phyloP scores from a whole-genome alignment of 2,113 vertebrate species.

The Gulo gulo region DNA sequence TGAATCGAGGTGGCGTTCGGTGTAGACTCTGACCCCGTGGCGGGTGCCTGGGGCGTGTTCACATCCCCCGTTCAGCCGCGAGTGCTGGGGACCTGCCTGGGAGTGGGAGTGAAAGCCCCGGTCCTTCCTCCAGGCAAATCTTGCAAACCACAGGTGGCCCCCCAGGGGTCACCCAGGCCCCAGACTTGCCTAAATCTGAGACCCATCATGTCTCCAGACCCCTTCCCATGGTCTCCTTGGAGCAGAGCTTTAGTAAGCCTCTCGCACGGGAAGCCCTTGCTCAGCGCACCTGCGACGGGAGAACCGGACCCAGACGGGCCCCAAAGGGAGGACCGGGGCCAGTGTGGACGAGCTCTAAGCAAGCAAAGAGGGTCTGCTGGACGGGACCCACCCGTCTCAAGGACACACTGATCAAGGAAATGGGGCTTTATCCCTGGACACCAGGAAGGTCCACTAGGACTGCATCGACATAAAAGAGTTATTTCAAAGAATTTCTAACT shows the following conservation, averaged over 20 bases:
- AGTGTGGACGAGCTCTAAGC: rapidly evolving
- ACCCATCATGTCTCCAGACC: too few species aligned
- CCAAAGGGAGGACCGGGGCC: too few species aligned
- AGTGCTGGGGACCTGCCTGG: background rate
- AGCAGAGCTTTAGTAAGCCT: background rate
- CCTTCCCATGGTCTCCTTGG: background rate
- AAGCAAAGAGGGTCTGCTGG: background rate
- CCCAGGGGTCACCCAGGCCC: rapidly evolving
- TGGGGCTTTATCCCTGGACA: background rate
- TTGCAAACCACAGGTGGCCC: background rate
- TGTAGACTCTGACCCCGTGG: too few species aligned
- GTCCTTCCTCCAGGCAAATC: background rate
- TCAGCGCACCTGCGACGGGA: background rate
- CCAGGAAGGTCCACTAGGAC: background rate
- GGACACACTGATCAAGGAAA: background rate
- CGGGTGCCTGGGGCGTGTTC: background rate
- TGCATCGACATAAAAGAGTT: background rate
- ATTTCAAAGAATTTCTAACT: too few species aligned
- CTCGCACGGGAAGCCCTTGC: background rate
- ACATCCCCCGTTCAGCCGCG: background rate
- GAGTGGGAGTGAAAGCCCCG: background rate
- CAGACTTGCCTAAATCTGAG: background rate
- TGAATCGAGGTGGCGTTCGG: rapidly evolving
- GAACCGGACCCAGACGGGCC: background rate
- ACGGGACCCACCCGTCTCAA: rapidly evolving